phyloP scores from a whole-genome alignment of 2,797 vertebrate genomes.

The Prunella strophiata region DNA sequence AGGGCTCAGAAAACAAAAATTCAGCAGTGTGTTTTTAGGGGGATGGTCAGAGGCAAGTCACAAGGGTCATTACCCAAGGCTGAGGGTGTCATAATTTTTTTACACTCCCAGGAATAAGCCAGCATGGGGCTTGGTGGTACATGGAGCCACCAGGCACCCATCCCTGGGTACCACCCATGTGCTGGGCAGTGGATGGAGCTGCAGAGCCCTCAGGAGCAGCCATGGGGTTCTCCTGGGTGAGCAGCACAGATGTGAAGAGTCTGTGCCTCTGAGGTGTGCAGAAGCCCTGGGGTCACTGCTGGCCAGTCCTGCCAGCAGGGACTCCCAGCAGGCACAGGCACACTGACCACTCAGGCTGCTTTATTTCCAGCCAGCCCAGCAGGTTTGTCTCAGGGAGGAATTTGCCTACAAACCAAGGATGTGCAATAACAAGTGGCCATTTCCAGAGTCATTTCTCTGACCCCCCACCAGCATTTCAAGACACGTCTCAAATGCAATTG shows the following conservation, averaged over 20 bases:
- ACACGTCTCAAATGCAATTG: not conserved
- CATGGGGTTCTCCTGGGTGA: rapidly evolving
- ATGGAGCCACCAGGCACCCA: not conserved
- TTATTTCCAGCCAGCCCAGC: not conserved
- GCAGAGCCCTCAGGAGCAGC: not conserved
- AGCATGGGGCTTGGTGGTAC: not conserved
- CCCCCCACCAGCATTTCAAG: slow-evolving; percentile 13
- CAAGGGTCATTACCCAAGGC: not conserved
- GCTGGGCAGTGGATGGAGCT: not conserved
- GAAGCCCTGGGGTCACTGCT: not conserved
- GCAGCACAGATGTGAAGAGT: not conserved
- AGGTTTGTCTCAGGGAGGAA: not conserved
- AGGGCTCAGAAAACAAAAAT: slow-evolving; percentile 15
- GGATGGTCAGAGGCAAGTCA: not conserved
- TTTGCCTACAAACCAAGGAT: not conserved
- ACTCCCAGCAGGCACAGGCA: not conserved
- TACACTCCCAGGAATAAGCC: not conserved
- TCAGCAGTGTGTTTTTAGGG: not conserved
- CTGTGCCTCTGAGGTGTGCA: not conserved
- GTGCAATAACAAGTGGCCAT: slow-evolving; percentile 8
- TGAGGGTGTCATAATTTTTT: not conserved
- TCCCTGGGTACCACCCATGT: not conserved
- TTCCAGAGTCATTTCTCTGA: slow-evolving; percentile 37
- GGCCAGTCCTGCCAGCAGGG: not conserved
- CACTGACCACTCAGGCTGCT: not conserved